Conservation (phyloP, 2,888 invertebrate species). For the Mamestra brassicae region DNA sequence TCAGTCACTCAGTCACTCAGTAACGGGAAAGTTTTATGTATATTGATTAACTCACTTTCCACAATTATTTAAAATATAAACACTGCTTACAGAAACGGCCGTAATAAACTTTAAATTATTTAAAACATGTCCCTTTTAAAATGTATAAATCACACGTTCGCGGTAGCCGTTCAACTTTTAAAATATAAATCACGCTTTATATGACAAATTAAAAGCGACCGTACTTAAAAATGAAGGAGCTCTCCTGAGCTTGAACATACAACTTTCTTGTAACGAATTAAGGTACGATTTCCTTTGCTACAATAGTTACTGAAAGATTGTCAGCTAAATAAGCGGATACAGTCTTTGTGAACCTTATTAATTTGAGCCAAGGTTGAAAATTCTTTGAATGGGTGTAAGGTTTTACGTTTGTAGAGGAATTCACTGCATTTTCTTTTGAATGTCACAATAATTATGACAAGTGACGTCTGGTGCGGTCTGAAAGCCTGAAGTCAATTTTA, state of each 20-base stretch:
- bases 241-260: background rate
- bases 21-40: no score
- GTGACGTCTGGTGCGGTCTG: conserved; percentile 62
- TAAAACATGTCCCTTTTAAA: conserved; percentile 49
- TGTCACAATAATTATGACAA: conserved; percentile 71
- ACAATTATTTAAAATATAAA: conserved; percentile 31
- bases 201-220: conserved; percentile 68
- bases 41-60: conserved; percentile 15
- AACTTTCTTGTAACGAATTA: conserved; percentile 28
- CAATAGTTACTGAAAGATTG: conserved; percentile 25
- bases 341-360: background rate
- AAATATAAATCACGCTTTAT: conserved; percentile 68
- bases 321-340: conserved; percentile 33
- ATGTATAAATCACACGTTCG: conserved; percentile 57
- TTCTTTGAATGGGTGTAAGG: background rate
- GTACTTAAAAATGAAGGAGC: conserved; percentile 60
- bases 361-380: conserved; percentile 18
- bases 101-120: conserved; percentile 55
- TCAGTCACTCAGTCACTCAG: no score
- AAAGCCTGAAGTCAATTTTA: conserved; percentile 60
- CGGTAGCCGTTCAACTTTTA: conserved; percentile 61
- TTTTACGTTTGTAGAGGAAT: conserved; percentile 45
- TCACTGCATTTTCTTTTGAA: conserved; percentile 66
- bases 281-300: conserved; percentile 42
- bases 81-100: conserved; percentile 19